Conservation (phyloP, 2,888 invertebrate species). For the Chymomyza amoena region DNA sequence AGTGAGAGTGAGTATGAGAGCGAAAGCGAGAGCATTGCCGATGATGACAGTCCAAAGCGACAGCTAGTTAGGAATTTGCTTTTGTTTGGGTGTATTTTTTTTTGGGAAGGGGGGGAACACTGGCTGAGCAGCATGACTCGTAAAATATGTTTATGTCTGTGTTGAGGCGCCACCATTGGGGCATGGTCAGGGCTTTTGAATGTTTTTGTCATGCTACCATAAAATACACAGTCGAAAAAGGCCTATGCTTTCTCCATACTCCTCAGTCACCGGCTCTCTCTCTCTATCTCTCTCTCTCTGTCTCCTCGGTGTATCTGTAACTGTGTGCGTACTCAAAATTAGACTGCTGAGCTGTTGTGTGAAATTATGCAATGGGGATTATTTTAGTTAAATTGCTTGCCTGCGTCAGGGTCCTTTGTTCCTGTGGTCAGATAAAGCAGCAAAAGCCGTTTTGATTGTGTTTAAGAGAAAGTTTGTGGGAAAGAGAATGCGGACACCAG, state of each 20-base stretch:
- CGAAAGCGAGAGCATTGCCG: slow-evolving; percentile 15
- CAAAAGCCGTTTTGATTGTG: too few relatives aligned
- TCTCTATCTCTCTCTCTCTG: too few relatives aligned
- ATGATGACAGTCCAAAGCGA: slow-evolving; percentile 52
- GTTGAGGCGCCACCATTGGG: slow-evolving; percentile 4
- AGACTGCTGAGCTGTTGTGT: slow-evolving; percentile 46
- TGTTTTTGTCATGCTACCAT: neutral
- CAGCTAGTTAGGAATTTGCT: slow-evolving; percentile 35
- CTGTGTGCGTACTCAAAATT: slow-evolving; percentile 35
- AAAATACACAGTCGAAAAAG: neutral
- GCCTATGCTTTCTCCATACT: slow-evolving; percentile 23
- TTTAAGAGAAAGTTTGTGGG: neutral
- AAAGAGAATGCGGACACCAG: neutral
- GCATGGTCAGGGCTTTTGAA: neutral
- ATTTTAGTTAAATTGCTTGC: slow-evolving; percentile 51
- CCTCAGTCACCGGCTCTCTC: too few relatives aligned
- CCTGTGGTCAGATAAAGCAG: neutral
- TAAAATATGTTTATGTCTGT: slow-evolving; percentile 53
- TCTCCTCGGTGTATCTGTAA: neutral
- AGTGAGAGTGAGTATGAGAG: slow-evolving; percentile 25
- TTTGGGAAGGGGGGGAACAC: neutral
- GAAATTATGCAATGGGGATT: slow-evolving; percentile 58
- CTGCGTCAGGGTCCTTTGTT: slow-evolving; percentile 28
- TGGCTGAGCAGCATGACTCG: slow-evolving; percentile 31
- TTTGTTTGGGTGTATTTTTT: slow-evolving; percentile 37